Base-by-base conservation (phyloP, 1,140 invertebrate genomes). In the Drosophila ogumai region DNA sequence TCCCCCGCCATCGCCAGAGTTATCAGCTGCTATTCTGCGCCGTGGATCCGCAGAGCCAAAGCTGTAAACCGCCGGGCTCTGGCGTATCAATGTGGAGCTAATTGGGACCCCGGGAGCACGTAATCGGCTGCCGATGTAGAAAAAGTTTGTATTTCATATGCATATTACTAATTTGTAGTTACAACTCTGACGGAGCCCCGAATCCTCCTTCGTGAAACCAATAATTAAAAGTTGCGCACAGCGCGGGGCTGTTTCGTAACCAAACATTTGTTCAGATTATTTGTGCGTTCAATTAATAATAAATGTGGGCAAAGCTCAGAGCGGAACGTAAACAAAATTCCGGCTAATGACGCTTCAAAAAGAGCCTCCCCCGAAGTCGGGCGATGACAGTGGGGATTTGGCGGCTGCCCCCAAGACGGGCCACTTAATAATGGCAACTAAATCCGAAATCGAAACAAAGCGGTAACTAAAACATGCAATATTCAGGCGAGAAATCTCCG, bases 381-480 rank as follows among this genome's bases (percentile, higher is more conserved):
- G 46, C 54, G 54, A 72, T 78, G 52, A 71, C 75, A 56, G 13
- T 5, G 57, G 46, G 32, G 19, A 25, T 54, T 66, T 41, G 13
- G 32, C 6, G 46, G 43, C 19, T 3, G 19, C 15, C 22, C 13
- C 13, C 46, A 47, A 47, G 22, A 47, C 46, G 68, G 79, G 76
- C 79, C 68, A 90, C 80, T 90, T 81, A 90, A 90, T 75, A 84
- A 71, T 63, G 43, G 57, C 52, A 71, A 86, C 82, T 74, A 63
- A 73, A 71, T 69, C 49, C 49, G 54, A 56, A 54, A 44, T 47
- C 17, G 19, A 50, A 58, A 44, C 34, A 76, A 74, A 79, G 63
- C 60, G 52, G 68, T 34, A 57, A 63, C 66, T 75, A 82, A 82
- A 88, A 87, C 84, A 88, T 90, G 80, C 82, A 86, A 86, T 82